Evolutionary conservation across 2,113 vertebrate species (phyloP), one percentile per base, ranked within the genome.

Genomic region (Bufo bufo): DNA sequence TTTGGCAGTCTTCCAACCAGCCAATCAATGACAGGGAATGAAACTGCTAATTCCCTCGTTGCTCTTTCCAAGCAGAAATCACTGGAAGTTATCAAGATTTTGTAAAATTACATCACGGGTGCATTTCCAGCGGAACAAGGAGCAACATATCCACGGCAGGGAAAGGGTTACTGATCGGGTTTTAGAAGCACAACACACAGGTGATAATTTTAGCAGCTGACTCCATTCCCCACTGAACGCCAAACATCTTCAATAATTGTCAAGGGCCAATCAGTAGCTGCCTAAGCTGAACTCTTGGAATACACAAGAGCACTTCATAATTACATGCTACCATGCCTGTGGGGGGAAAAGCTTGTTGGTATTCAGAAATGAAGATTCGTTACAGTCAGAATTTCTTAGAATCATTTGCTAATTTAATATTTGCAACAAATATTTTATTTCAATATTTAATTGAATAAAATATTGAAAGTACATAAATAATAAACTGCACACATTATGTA

Each of bases 11-110:
- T 90, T 93, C 95, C 95, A 92, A 75, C 81, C 74, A 91, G 83
- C 92, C 94, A 93, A 96, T 96, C 96, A 91, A 94, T 96, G 93
- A 91, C 92, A 93, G 91, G 93, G 92, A 93, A 93, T 91, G 88
- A 91, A 59, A 7, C 92, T 90, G 84, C 92, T 88, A 91, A 93
- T 93, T 93, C 93, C 92, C 91, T 91, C 33, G 88, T 91, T 90
- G 90, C 84, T 93, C 85, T 87, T 91, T 89, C 17, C 0, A 86
- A 91, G 87, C 89, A 82, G 90, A 85, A 90, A 91, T 84, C 90
- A 84, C 90, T 90, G 90, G 72, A 87, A 90, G 90, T 90, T 90
- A 90, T 91, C 91, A 90, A 88, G 89, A 90, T 90, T 91, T 87
- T 87, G 92, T 91, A 91, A 92, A 93, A 92, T 91, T 77, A 84